Conservation (phyloP, 2,888 invertebrate species). For the Parnassius smintheus region DNA sequence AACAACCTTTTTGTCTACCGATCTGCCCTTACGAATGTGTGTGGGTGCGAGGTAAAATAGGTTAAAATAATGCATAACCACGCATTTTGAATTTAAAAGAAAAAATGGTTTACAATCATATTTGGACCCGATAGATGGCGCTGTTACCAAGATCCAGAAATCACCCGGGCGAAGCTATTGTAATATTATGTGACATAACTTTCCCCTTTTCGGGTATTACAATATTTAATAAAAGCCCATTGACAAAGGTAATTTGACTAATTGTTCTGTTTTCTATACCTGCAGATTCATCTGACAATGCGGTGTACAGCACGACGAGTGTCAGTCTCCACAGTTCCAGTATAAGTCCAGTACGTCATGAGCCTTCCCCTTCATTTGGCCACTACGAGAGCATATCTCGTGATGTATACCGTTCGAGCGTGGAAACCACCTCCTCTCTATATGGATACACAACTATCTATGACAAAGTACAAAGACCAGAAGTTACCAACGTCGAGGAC, state of each 20-base stretch:
- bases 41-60: no score
- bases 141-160: no score
- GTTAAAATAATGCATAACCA: no score
- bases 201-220: no score
- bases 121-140: no score
- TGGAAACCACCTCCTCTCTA: slow-evolving; percentile 58
- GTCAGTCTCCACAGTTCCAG: slow-evolving; percentile 41
- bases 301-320: slow-evolving; percentile 44
- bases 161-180: no score
- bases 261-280: slow-evolving; percentile 2
- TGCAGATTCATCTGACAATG: slow-evolving; percentile 52
- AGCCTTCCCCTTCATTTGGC: slow-evolving; percentile 54
- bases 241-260: neutral
- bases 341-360: slow-evolving; percentile 47
- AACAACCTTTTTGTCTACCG: no score
- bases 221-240: no score
- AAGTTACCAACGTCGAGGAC: slow-evolving; percentile 59
- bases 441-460: slow-evolving; percentile 74
- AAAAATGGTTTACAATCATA: no score
- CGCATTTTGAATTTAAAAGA: no score
- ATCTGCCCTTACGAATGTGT: no score
- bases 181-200: no score
- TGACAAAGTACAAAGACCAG: slow-evolving; percentile 57
- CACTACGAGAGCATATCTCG: slow-evolving; percentile 61
- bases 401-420: slow-evolving; percentile 53